A percentile compares a stretch with the other conserved stretches of the same genome.
Evolutionary conservation across 1,140 invertebrate genomes (phyloP).

Genomic region (Leucophenga varia): DNA sequence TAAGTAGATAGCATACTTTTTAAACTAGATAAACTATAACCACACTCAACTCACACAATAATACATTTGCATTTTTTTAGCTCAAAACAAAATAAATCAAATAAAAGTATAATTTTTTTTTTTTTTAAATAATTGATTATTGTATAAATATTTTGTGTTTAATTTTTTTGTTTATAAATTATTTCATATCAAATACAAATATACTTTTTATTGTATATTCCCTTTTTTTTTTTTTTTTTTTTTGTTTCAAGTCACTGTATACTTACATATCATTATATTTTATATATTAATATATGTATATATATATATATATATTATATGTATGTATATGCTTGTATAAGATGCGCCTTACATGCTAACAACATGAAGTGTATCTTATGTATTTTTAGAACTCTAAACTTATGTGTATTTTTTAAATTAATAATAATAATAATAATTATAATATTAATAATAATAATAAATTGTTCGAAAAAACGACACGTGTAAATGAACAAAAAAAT

Average conservation of each 20-base stretch:
- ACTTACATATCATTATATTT: too few relatives aligned
- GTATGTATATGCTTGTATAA: slow-evolving; percentile 21
- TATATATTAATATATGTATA: slow-evolving; percentile 16
- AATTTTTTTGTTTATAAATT: neutral
- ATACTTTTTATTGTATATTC: neutral
- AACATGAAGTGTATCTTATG: slow-evolving; percentile 28
- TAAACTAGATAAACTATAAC: too few relatives aligned
- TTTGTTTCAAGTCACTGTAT: neutral
- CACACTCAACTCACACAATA: slow-evolving; percentile 6
- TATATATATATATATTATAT: slow-evolving; percentile 21
- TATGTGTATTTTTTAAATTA: slow-evolving; percentile 12
- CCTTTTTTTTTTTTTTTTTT: neutral
- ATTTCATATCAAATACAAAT: slow-evolving; percentile 1
- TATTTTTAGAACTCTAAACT: slow-evolving; percentile 2
- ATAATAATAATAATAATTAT: slow-evolving; percentile 21
- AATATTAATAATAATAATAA: slow-evolving; percentile 11
- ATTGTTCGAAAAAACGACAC: too few relatives aligned
- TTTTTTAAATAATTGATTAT: neutral
- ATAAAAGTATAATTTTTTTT: slow-evolving; percentile 15
- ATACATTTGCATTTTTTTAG: slow-evolving; percentile 13
- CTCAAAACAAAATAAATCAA: slow-evolving; percentile 20
- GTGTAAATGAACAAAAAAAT: slow-evolving; percentile 26
- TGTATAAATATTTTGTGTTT: slow-evolving; percentile 1
- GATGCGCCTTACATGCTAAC: slow-evolving; percentile 34
- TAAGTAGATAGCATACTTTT: slow-evolving; percentile 11